Conservation (phyloP, 92 coral and sea anemone genomes). For the Zoanthus gigantus region DNA sequence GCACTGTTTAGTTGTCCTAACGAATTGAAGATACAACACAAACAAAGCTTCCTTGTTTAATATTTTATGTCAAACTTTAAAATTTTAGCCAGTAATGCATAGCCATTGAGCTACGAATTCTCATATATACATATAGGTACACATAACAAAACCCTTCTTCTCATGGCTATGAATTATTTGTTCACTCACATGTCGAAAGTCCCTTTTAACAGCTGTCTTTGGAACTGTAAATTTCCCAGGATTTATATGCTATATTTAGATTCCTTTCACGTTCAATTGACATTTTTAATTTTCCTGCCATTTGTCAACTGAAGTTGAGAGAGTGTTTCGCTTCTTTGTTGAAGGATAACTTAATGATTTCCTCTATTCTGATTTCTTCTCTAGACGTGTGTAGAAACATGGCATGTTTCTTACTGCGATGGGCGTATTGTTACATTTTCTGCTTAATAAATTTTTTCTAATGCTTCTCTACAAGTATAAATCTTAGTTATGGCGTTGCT, state of each 20-base stretch:
- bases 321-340: constrained; percentile 9
- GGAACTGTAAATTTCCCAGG: background rate
- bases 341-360: constrained; percentile 6
- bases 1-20: no score
- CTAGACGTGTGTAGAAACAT: background rate
- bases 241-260: background rate
- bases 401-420: background rate
- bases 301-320: background rate
- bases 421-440: background rate
- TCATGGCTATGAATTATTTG: background rate
- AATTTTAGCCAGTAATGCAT: background rate
- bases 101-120: background rate
- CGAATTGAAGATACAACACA: no score
- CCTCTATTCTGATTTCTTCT: background rate
- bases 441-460: background rate
- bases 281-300: background rate
- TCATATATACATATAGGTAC: background rate
- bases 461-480: background rate
- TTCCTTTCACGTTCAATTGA: background rate
- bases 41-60: no score
- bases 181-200: background rate
- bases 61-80: background rate
- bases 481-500: background rate
- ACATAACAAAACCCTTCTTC: background rate
- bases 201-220: background rate